These are phyloP conservation scores for Triops cancriformis DNA, from an alignment of 1,140 invertebrate species.

Conservation along the genomic window DNA sequence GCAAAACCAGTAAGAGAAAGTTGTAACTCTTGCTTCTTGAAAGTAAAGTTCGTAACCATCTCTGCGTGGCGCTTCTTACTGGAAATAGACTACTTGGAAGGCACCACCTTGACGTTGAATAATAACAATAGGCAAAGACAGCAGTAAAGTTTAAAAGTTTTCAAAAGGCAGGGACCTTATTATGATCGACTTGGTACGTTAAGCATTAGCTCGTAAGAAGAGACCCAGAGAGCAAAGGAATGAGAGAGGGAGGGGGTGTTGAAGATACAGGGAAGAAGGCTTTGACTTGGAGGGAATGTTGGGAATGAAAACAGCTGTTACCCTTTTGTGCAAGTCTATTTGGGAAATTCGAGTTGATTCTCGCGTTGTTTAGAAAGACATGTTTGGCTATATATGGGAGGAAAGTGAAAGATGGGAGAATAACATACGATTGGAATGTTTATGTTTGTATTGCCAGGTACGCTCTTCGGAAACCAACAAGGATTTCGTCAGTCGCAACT, in stretches of 20 bases:
- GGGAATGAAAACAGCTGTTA: constrained; percentile 10
- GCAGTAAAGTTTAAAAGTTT: constrained; percentile 11
- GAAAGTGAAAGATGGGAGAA: neutral
- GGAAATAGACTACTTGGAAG: neutral
- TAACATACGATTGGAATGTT: constrained; percentile 9
- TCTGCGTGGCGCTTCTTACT: neutral
- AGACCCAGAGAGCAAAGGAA: neutral
- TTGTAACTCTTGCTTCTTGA: neutral
- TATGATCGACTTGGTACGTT: neutral
- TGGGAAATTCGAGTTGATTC: neutral
- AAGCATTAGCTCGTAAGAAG: neutral
- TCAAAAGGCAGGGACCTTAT: neutral
- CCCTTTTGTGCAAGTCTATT: neutral
- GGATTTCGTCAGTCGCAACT: constrained; percentile 86
- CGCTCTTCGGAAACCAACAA: constrained; percentile 87
- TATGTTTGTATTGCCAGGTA: constrained; percentile 38
- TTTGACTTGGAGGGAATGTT: neutral
- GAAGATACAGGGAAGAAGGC: neutral
- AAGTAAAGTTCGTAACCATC: neutral
- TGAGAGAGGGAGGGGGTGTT: neutral
- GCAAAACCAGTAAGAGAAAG: neutral
- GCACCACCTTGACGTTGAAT: neutral
- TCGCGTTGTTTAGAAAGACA: neutral
- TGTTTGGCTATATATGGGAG: neutral
- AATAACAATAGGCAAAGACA: neutral